Percentiles rank a stretch among this genome's conserved stretches.
phyloP scores from a whole-genome alignment of 2,888 invertebrate species.

The Drosophila imparisetae region DNA sequence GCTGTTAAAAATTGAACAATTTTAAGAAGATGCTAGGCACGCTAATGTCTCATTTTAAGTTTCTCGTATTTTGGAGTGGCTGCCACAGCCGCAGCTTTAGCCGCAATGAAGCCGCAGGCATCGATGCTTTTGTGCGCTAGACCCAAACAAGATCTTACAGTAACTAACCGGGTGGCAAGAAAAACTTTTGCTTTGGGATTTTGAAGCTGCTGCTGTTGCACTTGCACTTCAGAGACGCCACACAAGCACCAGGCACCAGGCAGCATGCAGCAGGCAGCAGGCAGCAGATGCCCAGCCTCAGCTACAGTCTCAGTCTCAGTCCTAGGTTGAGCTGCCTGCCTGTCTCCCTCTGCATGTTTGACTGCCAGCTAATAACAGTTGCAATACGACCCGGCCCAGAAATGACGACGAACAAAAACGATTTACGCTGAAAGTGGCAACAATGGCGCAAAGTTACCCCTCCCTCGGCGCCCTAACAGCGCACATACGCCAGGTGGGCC shows the following conservation, averaged over 20 bases:
- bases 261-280: constrained; percentile 44
- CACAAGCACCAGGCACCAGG: constrained; percentile 64
- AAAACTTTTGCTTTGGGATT: constrained; percentile 79
- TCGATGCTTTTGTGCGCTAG: constrained; percentile 58
- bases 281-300: constrained; percentile 42
- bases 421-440: constrained; percentile 73
- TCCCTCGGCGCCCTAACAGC: constrained; percentile 17
- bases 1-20: constrained; percentile 32
- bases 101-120: constrained; percentile 43
- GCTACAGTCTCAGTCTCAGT: neutral
- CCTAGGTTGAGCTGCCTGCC: neutral
- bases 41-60: constrained; percentile 41
- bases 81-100: constrained; percentile 16
- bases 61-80: constrained; percentile 31
- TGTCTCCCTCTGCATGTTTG: constrained; percentile 1
- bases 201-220: constrained; percentile 56
- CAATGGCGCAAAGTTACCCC: constrained; percentile 64
- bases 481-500: constrained; percentile 62
- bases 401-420: constrained; percentile 62
- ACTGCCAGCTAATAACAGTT: constrained; percentile 71
- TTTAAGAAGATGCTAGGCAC: constrained; percentile 40
- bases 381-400: constrained; percentile 60
- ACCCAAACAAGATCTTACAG: constrained; percentile 64
- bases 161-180: constrained; percentile 75
- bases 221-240: constrained; percentile 78